phyloP scores from a whole-genome alignment of 2,888 invertebrate species.

The Lasioglossum calceatum region DNA sequence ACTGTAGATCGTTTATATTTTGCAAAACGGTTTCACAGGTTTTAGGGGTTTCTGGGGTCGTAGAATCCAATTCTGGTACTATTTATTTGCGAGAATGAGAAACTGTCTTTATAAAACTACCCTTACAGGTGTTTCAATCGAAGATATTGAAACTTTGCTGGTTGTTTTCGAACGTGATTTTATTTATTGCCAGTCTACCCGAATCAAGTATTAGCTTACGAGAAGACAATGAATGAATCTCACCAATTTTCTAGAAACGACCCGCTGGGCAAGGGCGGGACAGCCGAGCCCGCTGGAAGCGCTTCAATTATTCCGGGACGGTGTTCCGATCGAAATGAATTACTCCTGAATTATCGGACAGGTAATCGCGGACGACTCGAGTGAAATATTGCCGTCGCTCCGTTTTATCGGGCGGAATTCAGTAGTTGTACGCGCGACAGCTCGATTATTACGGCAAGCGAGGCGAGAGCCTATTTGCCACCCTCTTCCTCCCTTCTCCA shows the following conservation, averaged over 20 bases:
- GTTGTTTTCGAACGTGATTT: not conserved
- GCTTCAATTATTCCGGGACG: not conserved
- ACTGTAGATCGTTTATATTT: no score
- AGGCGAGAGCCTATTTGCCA: constrained; percentile 29
- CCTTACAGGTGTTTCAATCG: not conserved
- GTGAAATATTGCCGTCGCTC: constrained; percentile 34
- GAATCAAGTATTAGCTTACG: not conserved
- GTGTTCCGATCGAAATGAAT: not conserved
- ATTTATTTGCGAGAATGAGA: no score
- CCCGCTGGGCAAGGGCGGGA: not conserved
- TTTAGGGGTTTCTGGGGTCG: no score
- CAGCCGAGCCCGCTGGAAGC: not conserved
- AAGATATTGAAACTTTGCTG: not conserved
- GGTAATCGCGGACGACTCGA: constrained; percentile 21
- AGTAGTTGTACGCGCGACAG: constrained; percentile 28
- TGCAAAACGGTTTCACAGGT: no score
- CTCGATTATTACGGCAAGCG: constrained; percentile 36
- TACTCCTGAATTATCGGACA: constrained; percentile 23
- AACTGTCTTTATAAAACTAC: no score
- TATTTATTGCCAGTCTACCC: not conserved
- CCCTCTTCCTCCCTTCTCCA: not conserved
- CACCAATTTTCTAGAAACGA: not conserved
- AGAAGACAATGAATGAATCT: not conserved
- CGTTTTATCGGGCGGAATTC: not conserved
- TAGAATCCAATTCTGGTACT: no score